Conservation (phyloP, 2,113 vertebrate species). For the Tonatia bakeri region DNA sequence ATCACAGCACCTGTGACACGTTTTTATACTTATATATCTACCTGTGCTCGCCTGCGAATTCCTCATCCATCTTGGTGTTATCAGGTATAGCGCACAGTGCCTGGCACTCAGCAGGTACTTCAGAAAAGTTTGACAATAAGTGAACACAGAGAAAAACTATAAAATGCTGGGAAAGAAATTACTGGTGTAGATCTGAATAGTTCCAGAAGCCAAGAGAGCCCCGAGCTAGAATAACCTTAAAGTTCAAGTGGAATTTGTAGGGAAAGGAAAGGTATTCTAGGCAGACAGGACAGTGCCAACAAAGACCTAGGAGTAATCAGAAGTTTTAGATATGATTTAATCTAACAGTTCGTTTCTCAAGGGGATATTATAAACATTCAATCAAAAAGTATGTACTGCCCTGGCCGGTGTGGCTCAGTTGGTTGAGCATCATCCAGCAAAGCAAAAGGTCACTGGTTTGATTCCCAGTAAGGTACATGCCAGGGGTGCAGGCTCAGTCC, state of each 20-base stretch:
- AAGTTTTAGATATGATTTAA: constrained; percentile 29
- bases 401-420: background rate
- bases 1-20: background rate
- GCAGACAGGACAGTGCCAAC: background rate
- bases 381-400: background rate
- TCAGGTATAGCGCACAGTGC: background rate
- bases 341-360: background rate
- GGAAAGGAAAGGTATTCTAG: background rate
- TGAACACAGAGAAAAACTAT: background rate
- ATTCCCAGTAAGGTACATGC: background rate
- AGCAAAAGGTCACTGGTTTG: background rate
- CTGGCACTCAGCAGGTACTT: background rate
- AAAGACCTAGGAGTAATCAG: background rate
- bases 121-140: constrained; percentile 20
- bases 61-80: background rate
- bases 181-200: background rate
- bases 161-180: background rate
- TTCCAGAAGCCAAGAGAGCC: background rate
- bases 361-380: background rate
- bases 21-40: background rate
- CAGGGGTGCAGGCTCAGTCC: too few relatives aligned
- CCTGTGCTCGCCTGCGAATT: background rate
- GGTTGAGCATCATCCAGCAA: background rate
- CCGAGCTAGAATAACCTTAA: constrained; percentile 18
- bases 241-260: background rate